Percentiles rank a stretch among this genome's conserved stretches.
Conservation (phyloP, 2,113 vertebrate genomes). For the Lepidothrix coronata region DNA sequence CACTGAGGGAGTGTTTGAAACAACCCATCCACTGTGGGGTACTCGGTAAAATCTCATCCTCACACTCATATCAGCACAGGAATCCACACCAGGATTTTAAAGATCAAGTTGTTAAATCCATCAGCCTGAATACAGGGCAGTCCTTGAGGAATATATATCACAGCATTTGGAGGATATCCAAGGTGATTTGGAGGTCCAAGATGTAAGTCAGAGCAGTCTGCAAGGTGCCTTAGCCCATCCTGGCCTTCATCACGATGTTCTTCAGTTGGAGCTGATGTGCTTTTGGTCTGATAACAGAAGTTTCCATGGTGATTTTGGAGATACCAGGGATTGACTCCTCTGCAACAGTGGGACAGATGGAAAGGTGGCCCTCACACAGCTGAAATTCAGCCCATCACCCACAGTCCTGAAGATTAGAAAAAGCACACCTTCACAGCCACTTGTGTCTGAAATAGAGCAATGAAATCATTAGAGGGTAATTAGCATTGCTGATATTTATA, state of each 20-base stretch:
- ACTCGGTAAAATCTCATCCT: not conserved
- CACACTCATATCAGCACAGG: not conserved
- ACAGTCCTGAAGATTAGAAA: not conserved
- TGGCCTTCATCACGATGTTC: not conserved
- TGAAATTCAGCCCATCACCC: not conserved
- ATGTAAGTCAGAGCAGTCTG: not conserved
- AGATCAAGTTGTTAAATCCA: not conserved
- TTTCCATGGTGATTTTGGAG: not conserved
- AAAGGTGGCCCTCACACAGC: not conserved
- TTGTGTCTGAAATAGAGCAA: not conserved
- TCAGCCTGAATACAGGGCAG: not conserved
- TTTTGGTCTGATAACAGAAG: not conserved
- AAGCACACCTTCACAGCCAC: not conserved
- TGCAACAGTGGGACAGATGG: not conserved
- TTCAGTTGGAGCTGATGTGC: not conserved
- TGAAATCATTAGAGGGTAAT: not conserved
- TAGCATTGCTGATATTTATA: not conserved
- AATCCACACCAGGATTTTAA: not conserved
- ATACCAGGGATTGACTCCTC: rapidly evolving
- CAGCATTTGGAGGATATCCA: not conserved
- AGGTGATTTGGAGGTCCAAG: not conserved
- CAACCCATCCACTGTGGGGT: not conserved
- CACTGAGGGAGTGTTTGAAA: not conserved
- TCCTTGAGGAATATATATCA: not conserved
- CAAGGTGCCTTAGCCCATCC: not conserved